Percentiles rank a stretch among this genome's conserved stretches.
Conservation (phyloP, 2,797 vertebrate genomes). For the Mionectes olivaceus region DNA sequence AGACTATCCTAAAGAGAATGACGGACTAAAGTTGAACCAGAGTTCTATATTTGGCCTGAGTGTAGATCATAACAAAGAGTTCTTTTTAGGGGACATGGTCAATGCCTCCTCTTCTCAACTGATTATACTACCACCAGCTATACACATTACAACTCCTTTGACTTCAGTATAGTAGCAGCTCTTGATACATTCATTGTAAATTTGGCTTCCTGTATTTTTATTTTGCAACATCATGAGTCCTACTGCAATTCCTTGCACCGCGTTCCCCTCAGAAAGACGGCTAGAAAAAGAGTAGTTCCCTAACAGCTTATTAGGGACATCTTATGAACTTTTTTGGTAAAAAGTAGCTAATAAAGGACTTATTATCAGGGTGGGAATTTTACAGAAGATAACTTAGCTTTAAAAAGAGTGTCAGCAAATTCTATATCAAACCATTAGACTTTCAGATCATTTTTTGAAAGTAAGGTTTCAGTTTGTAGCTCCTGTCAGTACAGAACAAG, state of each 20-base stretch:
- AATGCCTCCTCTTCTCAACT: neutral
- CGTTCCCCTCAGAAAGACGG: neutral
- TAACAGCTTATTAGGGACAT: neutral
- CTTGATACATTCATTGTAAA: neutral
- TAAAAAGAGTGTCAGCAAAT: neutral
- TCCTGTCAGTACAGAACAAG: slow-evolving; percentile 8
- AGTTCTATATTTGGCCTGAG: slow-evolving; percentile 40
- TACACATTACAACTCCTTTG: neutral
- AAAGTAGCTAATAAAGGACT: neutral
- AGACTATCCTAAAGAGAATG: neutral
- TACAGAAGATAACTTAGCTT: neutral
- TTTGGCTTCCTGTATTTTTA: neutral
- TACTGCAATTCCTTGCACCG: neutral
- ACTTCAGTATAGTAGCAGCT: neutral
- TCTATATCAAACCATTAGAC: neutral
- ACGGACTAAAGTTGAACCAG: neutral
- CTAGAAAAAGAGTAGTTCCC: neutral
- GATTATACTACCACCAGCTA: neutral
- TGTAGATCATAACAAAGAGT: slow-evolving; percentile 37
- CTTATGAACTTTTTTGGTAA: neutral
- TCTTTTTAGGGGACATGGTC: slow-evolving; percentile 12
- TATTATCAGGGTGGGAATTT: neutral
- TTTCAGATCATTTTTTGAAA: neutral
- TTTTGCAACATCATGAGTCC: neutral
- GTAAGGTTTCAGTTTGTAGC: neutral